Percentiles rank a stretch among this genome's conserved stretches.
Evolutionary conservation across 2,888 invertebrate genomes (phyloP).

Genomic region (Drosophila borborema): DNA sequence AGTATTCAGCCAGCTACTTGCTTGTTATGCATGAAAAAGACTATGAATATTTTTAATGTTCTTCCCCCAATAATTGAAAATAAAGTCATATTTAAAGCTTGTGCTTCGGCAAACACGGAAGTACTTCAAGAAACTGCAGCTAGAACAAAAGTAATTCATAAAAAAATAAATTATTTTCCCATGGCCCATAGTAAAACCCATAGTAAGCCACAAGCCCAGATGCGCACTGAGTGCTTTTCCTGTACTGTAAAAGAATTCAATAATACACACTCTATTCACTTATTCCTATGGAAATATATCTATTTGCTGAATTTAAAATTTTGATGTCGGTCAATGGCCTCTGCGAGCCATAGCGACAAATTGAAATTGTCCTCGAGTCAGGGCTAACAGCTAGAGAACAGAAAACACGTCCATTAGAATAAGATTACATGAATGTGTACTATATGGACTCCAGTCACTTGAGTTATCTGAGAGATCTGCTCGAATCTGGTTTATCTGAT

Average conservation of each 20-base stretch:
- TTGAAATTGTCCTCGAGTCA: constrained; percentile 28
- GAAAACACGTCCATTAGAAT: background rate
- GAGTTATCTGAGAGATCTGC: constrained; percentile 3
- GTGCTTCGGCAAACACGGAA: background rate
- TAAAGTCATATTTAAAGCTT: no score
- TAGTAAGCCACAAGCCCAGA: background rate
- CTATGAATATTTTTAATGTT: background rate
- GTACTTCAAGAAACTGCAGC: background rate
- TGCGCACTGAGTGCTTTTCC: no score
- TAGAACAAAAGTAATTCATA: background rate
- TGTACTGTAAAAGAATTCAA: background rate
- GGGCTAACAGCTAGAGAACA: constrained; percentile 14
- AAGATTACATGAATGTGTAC: background rate
- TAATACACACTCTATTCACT: background rate
- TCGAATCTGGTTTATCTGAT: constrained; percentile 1
- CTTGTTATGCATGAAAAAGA: background rate
- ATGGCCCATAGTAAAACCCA: background rate
- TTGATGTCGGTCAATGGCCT: constrained; percentile 3
- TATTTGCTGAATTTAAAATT: background rate
- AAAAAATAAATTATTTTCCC: background rate
- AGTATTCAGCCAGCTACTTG: background rate
- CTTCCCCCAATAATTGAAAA: background rate
- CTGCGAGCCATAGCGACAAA: constrained; percentile 29
- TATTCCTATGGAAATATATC: background rate
- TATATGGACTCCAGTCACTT: background rate